A percentile compares a stretch with the other conserved stretches of the same genome.
phyloP scores from a whole-genome alignment of 1,140 invertebrate species.

The Sinella curviseta region DNA sequence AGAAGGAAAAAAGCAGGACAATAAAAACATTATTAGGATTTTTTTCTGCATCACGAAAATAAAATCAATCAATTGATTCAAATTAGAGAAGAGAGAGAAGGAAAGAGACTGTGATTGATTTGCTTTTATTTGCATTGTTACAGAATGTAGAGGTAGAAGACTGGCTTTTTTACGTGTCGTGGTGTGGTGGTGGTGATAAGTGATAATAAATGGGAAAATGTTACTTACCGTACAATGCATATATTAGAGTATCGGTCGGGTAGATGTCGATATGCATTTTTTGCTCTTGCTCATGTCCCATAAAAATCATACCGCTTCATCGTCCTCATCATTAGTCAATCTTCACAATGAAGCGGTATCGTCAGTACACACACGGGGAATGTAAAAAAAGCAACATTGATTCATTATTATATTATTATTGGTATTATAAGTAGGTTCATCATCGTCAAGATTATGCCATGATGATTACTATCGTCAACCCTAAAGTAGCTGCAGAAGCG shows the following conservation, averaged over 20 bases:
- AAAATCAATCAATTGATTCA: constrained; percentile 28
- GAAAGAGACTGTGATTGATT: constrained; percentile 7
- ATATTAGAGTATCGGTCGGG: no score
- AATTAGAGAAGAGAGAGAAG: neutral
- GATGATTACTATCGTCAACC: neutral
- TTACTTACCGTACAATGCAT: neutral
- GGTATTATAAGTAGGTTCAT: neutral
- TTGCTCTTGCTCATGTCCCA: neutral
- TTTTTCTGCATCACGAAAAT: neutral
- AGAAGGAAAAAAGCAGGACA: neutral
- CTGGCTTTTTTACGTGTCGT: neutral
- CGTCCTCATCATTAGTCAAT: neutral
- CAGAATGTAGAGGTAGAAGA: no score
- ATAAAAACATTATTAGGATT: neutral
- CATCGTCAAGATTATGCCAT: neutral
- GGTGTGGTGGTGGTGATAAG: neutral
- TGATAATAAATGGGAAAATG: neutral
- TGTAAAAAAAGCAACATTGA: neutral
- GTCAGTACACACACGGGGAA: no score
- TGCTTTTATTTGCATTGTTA: constrained; percentile 6
- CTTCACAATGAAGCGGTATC: no score
- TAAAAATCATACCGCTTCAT: neutral
- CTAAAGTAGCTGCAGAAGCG: neutral
- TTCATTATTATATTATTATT: no score
- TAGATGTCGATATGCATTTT: no score